Evolutionary conservation across 2,888 invertebrate genomes (phyloP), one percentile per base, ranked within the genome.

Genomic region (Brachypalpus laphriformis): DNA sequence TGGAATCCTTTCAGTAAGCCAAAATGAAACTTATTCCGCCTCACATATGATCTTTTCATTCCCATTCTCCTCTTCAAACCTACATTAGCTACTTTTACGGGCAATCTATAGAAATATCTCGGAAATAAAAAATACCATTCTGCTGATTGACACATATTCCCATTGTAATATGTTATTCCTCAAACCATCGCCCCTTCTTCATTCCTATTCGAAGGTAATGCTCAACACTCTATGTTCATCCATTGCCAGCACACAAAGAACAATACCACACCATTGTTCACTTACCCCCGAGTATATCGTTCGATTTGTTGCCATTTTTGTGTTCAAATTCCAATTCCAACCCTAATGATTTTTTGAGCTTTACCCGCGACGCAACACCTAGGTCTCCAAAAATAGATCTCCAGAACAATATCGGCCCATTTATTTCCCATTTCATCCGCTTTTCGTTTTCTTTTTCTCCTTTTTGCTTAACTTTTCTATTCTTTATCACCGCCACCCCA

Each of bases 341-440:
- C 8, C 20, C 9, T 28, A 68, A 54, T 54, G 68, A 68, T 70
- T 57, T 34, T 57, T 47, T 45, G 34, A 47, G 9, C 22, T 65
- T 34, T 14, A 20, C 18, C 14, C 31, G 25, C 16, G 56, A 11
- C 37, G 20, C 37, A 28, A 34, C 57, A 3, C 22, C 37, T 28
- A 54, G 18, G 6, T 25, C 8, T 7, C 16, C 66, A 37, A 14
- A 22, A 18, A 59, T 8, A 14, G 18, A 59, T 8, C 22, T 11
- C 20, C 40, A 28, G 6, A 56, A 42, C 54, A 22, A 7, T 42
- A 54, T 20, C 18, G 16, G 45, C 3, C n/a, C 31, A 22, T 57
- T 45, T 71, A 45, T 57, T 20, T 34, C 20, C 45, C 45, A 0
- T 9, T 65, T 47, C 37, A 8, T 47, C 9, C 28, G 8, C n/a